A percentile compares a stretch with the other conserved stretches of the same genome.
Evolutionary conservation across 2,888 invertebrate genomes (phyloP).

Genomic region (Euzetes globulus): DNA sequence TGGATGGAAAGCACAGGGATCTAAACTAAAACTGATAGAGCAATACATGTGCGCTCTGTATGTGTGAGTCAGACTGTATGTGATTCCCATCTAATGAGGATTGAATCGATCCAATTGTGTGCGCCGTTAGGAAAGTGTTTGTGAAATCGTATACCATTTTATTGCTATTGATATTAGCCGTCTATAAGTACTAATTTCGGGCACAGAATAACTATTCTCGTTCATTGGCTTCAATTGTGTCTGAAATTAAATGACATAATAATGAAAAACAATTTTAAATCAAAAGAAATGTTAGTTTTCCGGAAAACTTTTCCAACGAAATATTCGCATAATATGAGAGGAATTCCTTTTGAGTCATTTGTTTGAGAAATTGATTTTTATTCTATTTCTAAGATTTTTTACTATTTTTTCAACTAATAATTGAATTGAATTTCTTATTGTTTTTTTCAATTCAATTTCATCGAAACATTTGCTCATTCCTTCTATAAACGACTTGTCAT

Average conservation of each 20-base stretch:
- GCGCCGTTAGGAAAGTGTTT: background rate
- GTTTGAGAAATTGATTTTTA: too few relatives aligned
- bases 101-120: constrained; percentile 28
- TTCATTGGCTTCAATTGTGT: background rate
- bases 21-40: too few relatives aligned
- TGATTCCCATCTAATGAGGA: constrained; percentile 23
- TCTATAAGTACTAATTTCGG: background rate
- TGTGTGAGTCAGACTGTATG: background rate
- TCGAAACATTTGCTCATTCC: background rate
- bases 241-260: background rate
- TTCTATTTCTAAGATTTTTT: too few relatives aligned
- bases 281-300: too few relatives aligned
- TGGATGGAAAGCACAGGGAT: too few relatives aligned
- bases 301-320: too few relatives aligned
- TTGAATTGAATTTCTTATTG: background rate
- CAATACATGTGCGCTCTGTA: too few relatives aligned
- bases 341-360: too few relatives aligned
- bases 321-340: too few relatives aligned
- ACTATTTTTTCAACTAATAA: background rate
- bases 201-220: background rate
- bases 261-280: too few relatives aligned
- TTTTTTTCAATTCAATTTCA: background rate
- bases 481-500: background rate
- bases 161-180: constrained; percentile 2
- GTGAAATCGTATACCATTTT: background rate